Base-by-base conservation (phyloP, 2,797 vertebrate species). In the Galaxias olidus region DNA sequence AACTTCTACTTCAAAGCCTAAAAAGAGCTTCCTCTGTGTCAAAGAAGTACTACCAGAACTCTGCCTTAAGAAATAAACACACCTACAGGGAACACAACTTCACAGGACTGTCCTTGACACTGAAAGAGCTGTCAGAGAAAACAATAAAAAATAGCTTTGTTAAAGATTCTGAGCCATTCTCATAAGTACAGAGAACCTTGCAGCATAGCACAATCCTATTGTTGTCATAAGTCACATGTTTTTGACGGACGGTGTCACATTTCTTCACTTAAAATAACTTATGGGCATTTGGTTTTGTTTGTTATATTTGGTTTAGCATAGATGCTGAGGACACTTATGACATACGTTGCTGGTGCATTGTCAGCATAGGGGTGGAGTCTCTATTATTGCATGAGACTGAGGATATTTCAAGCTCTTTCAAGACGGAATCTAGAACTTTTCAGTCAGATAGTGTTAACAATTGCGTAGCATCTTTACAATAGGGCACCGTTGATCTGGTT, bases 1-100 rank as follows among this genome's bases (percentile, higher is more conserved):
- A 49, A 71, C 53, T 49, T 59, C 65, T 1, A 10, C 57, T 77
- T 86, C 40, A 75, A 81, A 86, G 76, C 66, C 51, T 18, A 74
- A 60, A 11, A 55, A 62, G 66, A 75, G 65, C 75, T 76, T 44
- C 44, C 52, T 69, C 57, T 74, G 63, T 81, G 83, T 76, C 69
- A 71, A 73, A 86, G 74, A 66, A 68, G 30, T 59, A 48, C 58
- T 68, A 48, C 10, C 60, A 73, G 44, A 60, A 75, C 56, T 66
- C 57, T 30, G n/a, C 48, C 55, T 67, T 75, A 49, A 63, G 72
- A 59, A 17, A n/a, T 56, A 63, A 58, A 53, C 45, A 58, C 30
- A 59, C 13, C 62, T 14, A 15, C 64, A 60, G 64, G 59, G 70
- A 79, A 75, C 67, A 78, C 49, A 73, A 74, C 53, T 60, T 64